phyloP scores from a whole-genome alignment of 2,797 vertebrate species.

The Vultur gryphus region DNA sequence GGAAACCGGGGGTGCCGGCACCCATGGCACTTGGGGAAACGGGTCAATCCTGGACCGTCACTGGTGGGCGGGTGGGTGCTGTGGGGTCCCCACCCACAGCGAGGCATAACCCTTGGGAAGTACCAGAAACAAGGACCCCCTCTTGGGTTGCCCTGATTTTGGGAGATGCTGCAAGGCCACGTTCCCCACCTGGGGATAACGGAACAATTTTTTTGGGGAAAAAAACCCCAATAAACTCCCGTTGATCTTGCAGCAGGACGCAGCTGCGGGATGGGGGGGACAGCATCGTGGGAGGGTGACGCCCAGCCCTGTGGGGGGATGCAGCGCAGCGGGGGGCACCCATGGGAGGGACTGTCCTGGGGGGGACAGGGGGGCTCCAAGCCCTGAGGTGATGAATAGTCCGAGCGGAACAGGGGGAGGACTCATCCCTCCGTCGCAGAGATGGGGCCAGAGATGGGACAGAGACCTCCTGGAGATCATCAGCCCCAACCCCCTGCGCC shows the following conservation, averaged over 20 bases:
- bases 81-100: background rate
- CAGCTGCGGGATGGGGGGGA: background rate
- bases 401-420: background rate
- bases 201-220: rapidly evolving
- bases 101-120: background rate
- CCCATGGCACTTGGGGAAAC: rapidly evolving
- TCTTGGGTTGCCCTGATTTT: background rate
- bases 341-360: background rate
- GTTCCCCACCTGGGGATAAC: too few species aligned
- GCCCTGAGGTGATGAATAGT: background rate
- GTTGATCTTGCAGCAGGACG: background rate
- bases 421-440: background rate
- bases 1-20: background rate
- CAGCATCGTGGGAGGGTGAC: background rate
- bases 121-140: background rate
- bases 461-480: background rate
- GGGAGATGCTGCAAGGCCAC: background rate
- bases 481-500: background rate
- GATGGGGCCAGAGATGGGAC: background rate
- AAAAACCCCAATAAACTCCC: background rate
- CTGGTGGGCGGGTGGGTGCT: background rate
- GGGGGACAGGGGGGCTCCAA: background rate
- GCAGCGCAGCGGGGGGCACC: background rate
- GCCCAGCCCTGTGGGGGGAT: background rate
- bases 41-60: rapidly evolving